phyloP scores from a whole-genome alignment of 2,797 vertebrate species.

The Hydrolagus colliei region DNA sequence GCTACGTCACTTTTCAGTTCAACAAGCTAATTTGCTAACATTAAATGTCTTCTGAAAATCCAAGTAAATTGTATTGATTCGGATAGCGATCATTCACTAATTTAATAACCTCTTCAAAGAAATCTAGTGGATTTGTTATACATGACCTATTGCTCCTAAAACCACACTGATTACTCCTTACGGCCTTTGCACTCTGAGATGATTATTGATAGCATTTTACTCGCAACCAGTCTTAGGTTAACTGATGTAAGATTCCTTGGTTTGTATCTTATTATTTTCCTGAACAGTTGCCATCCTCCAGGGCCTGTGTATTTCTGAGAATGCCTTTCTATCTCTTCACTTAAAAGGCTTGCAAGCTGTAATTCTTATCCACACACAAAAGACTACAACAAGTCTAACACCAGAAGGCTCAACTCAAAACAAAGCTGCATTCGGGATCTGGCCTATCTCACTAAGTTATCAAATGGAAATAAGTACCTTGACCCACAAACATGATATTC shows the following conservation, averaged over 20 bases:
- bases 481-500: no score
- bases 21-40: no score
- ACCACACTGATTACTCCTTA: background rate
- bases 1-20: no score
- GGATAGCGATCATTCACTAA: background rate
- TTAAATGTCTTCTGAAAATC: background rate
- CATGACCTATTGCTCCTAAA: background rate
- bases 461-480: no score
- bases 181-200: background rate
- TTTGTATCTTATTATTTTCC: background rate
- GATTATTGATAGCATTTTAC: background rate
- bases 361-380: background rate
- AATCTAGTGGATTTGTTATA: background rate
- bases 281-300: background rate
- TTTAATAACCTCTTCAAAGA: background rate
- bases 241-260: background rate
- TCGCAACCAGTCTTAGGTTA: background rate
- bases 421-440: background rate
- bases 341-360: background rate
- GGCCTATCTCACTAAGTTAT: background rate
- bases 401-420: background rate
- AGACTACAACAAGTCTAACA: background rate
- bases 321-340: background rate
- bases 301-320: background rate
- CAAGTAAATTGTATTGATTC: background rate